Conservation (phyloP, 1,140 invertebrate genomes). For the Saccostrea glomerata region DNA sequence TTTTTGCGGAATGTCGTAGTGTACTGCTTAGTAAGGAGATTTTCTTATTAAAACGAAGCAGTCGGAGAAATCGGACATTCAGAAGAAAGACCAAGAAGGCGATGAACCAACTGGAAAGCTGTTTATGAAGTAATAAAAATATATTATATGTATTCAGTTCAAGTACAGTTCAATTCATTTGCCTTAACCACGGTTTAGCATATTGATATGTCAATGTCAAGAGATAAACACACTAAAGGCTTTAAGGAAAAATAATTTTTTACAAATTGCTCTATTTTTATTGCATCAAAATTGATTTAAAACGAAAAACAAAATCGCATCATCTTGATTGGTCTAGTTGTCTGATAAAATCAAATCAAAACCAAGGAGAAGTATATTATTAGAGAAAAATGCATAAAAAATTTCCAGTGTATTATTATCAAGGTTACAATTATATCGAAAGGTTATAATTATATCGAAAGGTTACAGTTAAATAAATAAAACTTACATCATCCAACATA, state of each 20-base stretch:
- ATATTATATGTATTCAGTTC: too few relatives aligned
- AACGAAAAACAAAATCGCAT: too few relatives aligned
- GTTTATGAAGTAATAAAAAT: not conserved
- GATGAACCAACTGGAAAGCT: constrained; percentile 72
- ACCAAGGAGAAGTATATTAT: not conserved
- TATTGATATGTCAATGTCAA: too few relatives aligned
- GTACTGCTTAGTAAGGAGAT: constrained; percentile 66
- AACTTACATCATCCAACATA: constrained; percentile 69
- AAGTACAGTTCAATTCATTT: too few relatives aligned
- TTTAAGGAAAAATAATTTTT: too few relatives aligned
- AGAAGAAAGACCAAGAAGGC: constrained; percentile 77
- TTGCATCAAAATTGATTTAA: too few relatives aligned
- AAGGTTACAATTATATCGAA: not conserved
- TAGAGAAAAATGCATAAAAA: not conserved
- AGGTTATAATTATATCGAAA: not conserved
- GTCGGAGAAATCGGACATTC: constrained; percentile 78
- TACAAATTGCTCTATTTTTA: too few relatives aligned
- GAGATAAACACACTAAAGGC: too few relatives aligned
- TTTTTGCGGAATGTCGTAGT: constrained; percentile 58
- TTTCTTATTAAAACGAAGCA: constrained; percentile 78
- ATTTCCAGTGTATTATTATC: not conserved
- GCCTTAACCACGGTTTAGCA: too few relatives aligned
- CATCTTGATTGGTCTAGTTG: too few relatives aligned
- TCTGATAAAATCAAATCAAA: too few relatives aligned
- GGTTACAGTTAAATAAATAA: not conserved